These are phyloP conservation scores for Harpagifer antarcticus DNA, from an alignment of 2,797 vertebrate genomes.

Conservation along the genomic window DNA sequence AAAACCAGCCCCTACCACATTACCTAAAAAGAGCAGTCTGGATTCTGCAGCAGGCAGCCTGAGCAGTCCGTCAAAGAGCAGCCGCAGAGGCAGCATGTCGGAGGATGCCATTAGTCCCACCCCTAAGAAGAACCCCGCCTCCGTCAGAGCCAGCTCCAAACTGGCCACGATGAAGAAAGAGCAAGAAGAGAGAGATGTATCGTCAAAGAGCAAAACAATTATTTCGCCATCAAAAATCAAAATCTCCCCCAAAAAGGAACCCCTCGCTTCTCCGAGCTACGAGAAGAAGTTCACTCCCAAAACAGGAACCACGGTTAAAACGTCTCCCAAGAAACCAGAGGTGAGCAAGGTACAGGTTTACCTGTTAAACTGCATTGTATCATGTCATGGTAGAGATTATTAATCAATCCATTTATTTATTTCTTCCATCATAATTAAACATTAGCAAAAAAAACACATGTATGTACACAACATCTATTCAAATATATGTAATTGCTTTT, in stretches of 20 bases:
- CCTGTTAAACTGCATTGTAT: neutral
- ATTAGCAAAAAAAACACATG: neutral
- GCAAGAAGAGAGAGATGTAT: constrained; percentile 66
- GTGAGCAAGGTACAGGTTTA: constrained; percentile 70
- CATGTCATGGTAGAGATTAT: neutral
- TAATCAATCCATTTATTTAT: neutral
- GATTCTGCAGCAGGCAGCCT: constrained; percentile 58
- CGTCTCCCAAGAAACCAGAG: constrained; percentile 90
- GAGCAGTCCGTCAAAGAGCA: constrained; percentile 48
- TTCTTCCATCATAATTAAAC: neutral
- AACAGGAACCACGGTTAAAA: constrained; percentile 78
- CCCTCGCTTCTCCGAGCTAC: constrained; percentile 17
- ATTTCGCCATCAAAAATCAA: constrained; percentile 78
- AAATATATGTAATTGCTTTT: no score
- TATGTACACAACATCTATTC: no score
- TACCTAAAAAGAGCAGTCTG: constrained; percentile 72
- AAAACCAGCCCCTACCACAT: constrained; percentile 18
- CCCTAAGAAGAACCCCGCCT: constrained; percentile 68
- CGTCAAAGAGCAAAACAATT: constrained; percentile 72
- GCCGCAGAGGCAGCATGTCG: neutral
- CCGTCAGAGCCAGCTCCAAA: constrained; percentile 87
- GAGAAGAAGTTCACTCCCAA: constrained; percentile 70
- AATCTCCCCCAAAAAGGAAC: constrained; percentile 85
- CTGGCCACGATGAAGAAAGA: constrained; percentile 88
- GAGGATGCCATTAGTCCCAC: constrained; percentile 70